Base-by-base conservation (phyloP, 2,888 invertebrate species). In the Scaptomyza parva region DNA sequence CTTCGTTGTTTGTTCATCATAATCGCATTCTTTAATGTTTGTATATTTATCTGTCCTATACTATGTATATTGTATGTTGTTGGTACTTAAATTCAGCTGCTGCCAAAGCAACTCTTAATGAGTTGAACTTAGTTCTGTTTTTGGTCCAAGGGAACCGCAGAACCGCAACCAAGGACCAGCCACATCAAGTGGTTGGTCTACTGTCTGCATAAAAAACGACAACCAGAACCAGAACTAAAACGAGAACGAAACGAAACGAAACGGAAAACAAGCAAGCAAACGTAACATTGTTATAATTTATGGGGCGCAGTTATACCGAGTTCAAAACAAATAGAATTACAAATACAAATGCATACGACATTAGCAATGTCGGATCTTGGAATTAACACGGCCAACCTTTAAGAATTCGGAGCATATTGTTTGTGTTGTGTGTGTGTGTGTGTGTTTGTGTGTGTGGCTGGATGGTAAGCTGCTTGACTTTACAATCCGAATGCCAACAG, bases 401-500 rank as follows among this genome's bases (percentile, higher is more conserved):
- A 66, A 54, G 61, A 68, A 54, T 67, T 37, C 39, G 28, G 18
- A 69, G 60, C 76, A 78, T 76, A 72, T 78, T 77, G 67, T 68
- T 24, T 55, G 37, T 35, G n/a, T 40, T 47, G 50, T 60, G 61
- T 60, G 35, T 61, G 35, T 60, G 40, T 50, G 17, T 60, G 43
- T 58, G 35, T 47, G 50, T 60, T 59, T 61, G 35, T 60, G 40
- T 50, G 17, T 60, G 43, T 58, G 35, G 66, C 55, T 66, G 58
- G 67, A 55, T 75, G 77, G 81, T 78, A 78, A 81, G 81, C 69
- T 78, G 81, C 81, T 77, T 83, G 82, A 83, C 82, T 82, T 66
- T 85, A 70, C 83, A 83, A 83, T 83, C 86, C 82, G 66, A 79
- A 77, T 75, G 75, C 72, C 70, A 83, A 77, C 82, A 83, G 86